Evolutionary conservation across 2,888 invertebrate genomes (phyloP).

Genomic region (Metacarcinus magister): DNA sequence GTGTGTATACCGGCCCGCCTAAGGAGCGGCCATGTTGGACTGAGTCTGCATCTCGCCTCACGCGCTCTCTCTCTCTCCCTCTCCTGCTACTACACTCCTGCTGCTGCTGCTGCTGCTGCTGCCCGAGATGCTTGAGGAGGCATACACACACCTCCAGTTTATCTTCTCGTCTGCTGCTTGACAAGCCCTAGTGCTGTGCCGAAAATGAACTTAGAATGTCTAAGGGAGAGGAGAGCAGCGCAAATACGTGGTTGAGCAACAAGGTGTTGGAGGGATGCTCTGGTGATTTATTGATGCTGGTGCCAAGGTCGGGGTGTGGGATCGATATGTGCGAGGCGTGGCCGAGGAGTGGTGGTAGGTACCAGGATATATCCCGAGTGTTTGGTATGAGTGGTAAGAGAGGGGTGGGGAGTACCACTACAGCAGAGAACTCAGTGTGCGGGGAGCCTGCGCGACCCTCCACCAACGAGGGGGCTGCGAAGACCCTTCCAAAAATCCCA

Average conservation of each 20-base stretch:
- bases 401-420: constrained; percentile 73
- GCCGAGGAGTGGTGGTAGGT: constrained; percentile 73
- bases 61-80: constrained; percentile 65
- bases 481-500: constrained; percentile 81
- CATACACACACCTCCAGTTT: constrained; percentile 31
- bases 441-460: constrained; percentile 81
- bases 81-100: constrained; percentile 56
- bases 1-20: constrained; percentile 54
- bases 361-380: constrained; percentile 73
- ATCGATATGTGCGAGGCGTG: constrained; percentile 79
- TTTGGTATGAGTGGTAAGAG: constrained; percentile 74
- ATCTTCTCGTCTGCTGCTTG: constrained; percentile 62
- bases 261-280: constrained; percentile 72
- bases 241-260: constrained; percentile 67
- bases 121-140: constrained; percentile 46
- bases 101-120: constrained; percentile 57
- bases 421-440: constrained; percentile 73
- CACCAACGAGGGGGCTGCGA: constrained; percentile 79
- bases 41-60: constrained; percentile 46
- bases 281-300: constrained; percentile 75
- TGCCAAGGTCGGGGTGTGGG: constrained; percentile 77
- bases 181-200: constrained; percentile 65
- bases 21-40: constrained; percentile 77
- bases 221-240: constrained; percentile 49
- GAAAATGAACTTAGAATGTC: constrained; percentile 62